Evolutionary conservation across 2,797 vertebrate species (phyloP).

Genomic region (Acanthis flammea): DNA sequence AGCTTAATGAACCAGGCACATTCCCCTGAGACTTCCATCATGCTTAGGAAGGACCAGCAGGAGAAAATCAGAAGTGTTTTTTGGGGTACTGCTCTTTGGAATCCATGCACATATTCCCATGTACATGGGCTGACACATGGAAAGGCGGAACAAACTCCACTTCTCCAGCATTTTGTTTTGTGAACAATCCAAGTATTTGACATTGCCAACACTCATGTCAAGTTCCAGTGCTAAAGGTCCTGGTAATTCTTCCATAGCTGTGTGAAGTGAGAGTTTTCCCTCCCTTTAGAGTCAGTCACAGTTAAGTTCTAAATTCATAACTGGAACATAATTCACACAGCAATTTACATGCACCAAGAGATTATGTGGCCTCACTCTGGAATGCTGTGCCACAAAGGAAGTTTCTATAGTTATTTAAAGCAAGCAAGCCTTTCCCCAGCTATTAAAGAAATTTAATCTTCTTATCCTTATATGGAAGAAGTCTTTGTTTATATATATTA

Average conservation of each 20-base stretch:
- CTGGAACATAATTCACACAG: conserved; percentile 52
- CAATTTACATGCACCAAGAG: conserved; percentile 48
- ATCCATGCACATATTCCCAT: not conserved
- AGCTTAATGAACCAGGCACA: not conserved
- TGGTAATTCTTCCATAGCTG: not conserved
- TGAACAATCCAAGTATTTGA: not conserved
- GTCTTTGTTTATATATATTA: conserved; percentile 31
- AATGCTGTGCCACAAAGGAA: conserved; percentile 58
- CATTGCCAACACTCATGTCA: not conserved
- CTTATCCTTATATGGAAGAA: conserved; percentile 59
- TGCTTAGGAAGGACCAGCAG: not conserved
- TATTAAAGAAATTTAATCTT: conserved; percentile 67
- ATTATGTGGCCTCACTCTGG: conserved; percentile 63
- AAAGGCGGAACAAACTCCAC: not conserved
- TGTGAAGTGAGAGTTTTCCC: not conserved
- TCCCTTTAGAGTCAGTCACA: not conserved
- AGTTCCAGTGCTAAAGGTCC: not conserved
- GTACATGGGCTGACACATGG: not conserved
- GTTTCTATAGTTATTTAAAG: conserved; percentile 64
- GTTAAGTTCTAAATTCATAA: conserved; percentile 61
- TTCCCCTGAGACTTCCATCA: not conserved
- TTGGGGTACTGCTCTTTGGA: not conserved
- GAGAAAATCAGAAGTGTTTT: not conserved
- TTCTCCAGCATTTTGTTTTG: not conserved
- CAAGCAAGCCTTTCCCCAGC: conserved; percentile 44